phyloP scores from a whole-genome alignment of 2,888 invertebrate genomes.

The Tigriopus californicus region DNA sequence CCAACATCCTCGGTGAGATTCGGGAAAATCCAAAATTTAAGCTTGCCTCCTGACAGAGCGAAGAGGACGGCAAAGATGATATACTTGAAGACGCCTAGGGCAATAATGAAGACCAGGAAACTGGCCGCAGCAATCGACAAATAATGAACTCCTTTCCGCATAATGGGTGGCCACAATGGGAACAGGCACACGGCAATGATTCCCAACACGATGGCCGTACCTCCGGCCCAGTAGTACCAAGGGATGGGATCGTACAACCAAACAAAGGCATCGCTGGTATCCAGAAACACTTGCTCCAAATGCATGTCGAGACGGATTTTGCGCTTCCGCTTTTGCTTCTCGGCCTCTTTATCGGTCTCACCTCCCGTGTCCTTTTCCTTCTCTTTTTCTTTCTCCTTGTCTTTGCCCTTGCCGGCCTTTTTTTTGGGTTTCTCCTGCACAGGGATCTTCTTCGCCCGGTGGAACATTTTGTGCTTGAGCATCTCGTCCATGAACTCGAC shows the following conservation, averaged over 20 bases:
- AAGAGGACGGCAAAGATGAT: constrained; percentile 82
- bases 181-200: constrained; percentile 93
- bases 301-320: constrained; percentile 96
- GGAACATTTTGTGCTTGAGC: constrained; percentile 82
- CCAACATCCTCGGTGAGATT: constrained; percentile 98
- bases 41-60: constrained; percentile 63
- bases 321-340: constrained; percentile 43
- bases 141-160: constrained; percentile 82
- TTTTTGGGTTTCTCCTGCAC: constrained; percentile 38
- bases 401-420: constrained; percentile 24
- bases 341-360: constrained; percentile 26
- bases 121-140: constrained; percentile 83
- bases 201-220: constrained; percentile 69
- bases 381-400: constrained; percentile 16
- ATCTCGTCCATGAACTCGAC: constrained; percentile 50
- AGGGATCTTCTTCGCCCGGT: constrained; percentile 73
- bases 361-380: constrained; percentile 21
- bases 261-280: constrained; percentile 84
- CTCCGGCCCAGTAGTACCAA: constrained; percentile 79
- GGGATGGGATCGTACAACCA: constrained; percentile 97
- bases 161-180: constrained; percentile 85
- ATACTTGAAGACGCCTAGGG: constrained; percentile 65
- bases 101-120: constrained; percentile 80
- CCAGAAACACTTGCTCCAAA: constrained; percentile 77
- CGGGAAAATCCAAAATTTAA: constrained; percentile 95